Conservation (phyloP, 2,888 invertebrate species). For the Heliconius hortense region DNA sequence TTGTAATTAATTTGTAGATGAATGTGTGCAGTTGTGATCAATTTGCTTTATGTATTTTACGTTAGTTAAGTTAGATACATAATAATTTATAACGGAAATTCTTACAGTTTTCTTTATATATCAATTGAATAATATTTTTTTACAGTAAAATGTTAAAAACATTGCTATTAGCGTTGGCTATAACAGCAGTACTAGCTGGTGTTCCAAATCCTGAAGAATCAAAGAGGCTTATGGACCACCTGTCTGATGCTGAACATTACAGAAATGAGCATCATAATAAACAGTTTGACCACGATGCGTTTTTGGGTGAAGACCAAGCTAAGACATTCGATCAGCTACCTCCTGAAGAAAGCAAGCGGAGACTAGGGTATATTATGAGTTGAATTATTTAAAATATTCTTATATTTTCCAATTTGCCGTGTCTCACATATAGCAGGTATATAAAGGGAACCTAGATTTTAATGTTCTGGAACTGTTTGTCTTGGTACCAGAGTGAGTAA, state of each 20-base stretch:
- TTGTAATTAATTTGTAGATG: neutral
- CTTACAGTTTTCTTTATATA: neutral
- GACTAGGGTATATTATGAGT: conserved; percentile 84
- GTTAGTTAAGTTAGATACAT: neutral
- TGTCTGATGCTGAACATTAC: conserved; percentile 91
- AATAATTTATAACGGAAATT: neutral
- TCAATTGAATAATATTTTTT: neutral
- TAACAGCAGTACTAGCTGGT: conserved; percentile 70
- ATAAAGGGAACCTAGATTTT: neutral
- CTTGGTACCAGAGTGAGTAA: neutral
- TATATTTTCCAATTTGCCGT: neutral
- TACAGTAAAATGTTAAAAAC: conserved; percentile 63
- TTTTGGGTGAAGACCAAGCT: conserved; percentile 96
- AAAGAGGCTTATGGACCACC: conserved; percentile 84
- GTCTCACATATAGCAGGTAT: neutral
- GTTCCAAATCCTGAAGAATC: conserved; percentile 89
- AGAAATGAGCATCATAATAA: conserved; percentile 91
- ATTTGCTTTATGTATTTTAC: neutral
- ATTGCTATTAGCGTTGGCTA: conserved; percentile 63
- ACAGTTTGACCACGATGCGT: conserved; percentile 98
- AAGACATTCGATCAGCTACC: conserved; percentile 96
- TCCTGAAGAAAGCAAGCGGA: conserved; percentile 96
- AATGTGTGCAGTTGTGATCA: neutral
- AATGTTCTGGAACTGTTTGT: too few relatives aligned
- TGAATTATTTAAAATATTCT: neutral